These are phyloP conservation scores for Syngnathus scovelli DNA, from an alignment of 2,113 vertebrate genomes.

Conservation along the genomic window DNA sequence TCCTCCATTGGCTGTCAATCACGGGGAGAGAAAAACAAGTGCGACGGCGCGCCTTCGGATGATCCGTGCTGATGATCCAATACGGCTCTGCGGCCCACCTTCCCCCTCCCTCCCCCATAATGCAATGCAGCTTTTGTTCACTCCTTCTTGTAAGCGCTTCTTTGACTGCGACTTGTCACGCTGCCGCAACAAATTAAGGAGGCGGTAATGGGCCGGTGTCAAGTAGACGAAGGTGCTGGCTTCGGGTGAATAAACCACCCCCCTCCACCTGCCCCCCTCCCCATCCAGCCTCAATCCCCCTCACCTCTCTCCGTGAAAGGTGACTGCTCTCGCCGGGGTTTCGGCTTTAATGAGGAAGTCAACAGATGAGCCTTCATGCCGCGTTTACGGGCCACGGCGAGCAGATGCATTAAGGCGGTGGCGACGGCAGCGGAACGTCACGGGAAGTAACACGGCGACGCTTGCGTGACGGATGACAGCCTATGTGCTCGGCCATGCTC, in stretches of 20 bases:
- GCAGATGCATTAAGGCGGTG: slow-evolving; percentile 52
- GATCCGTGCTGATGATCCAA: slow-evolving; percentile 40
- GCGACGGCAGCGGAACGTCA: slow-evolving; percentile 37
- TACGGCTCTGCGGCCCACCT: slow-evolving; percentile 31
- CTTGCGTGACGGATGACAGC: slow-evolving; percentile 45
- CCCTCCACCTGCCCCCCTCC: neutral
- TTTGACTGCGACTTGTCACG: slow-evolving; percentile 58
- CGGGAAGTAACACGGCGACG: slow-evolving; percentile 53
- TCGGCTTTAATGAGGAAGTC: slow-evolving; percentile 63
- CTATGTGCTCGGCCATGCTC: slow-evolving; percentile 38
- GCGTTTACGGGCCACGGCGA: slow-evolving; percentile 49
- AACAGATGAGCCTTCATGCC: slow-evolving; percentile 53
- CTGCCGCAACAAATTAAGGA: slow-evolving; percentile 61
- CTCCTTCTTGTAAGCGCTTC: slow-evolving; percentile 34
- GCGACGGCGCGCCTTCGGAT: slow-evolving; percentile 25
- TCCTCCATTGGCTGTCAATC: slow-evolving; percentile 21
- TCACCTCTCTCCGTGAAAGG: slow-evolving; percentile 63
- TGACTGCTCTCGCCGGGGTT: slow-evolving; percentile 44
- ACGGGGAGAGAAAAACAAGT: slow-evolving; percentile 9
- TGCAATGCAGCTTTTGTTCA: slow-evolving; percentile 66
- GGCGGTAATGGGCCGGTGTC: slow-evolving; percentile 67
- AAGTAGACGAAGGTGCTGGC: slow-evolving; percentile 65
- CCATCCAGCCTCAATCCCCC: slow-evolving; percentile 17
- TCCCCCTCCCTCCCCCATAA: slow-evolving; percentile 27
- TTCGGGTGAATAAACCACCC: slow-evolving; percentile 46